phyloP scores from a whole-genome alignment of 2,888 invertebrate species.

The Oconnorella tubifera region DNA sequence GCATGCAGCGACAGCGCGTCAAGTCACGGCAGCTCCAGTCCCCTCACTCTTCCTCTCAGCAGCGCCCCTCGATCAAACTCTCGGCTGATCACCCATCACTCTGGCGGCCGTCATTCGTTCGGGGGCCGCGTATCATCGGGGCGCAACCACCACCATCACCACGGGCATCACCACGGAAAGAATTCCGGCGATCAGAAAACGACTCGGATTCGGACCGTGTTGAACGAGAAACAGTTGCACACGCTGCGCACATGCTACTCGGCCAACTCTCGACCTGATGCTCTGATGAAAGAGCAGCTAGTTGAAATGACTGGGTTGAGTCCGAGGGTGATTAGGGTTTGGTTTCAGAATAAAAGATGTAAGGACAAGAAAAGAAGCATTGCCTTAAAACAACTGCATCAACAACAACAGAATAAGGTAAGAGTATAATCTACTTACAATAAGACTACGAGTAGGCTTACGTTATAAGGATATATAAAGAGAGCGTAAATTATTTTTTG shows the following conservation, averaged over 20 bases:
- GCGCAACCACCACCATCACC: conserved; percentile 22
- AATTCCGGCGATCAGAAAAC: conserved; percentile 66
- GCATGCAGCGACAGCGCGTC: conserved; percentile 12
- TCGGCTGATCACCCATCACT: not conserved
- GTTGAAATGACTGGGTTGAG: conserved; percentile 98
- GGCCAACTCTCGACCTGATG: conserved; percentile 96
- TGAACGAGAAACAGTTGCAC: conserved; percentile 97
- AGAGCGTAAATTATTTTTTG: too few species aligned
- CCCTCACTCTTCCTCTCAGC: not conserved
- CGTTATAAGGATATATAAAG: too few species aligned
- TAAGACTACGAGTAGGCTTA: too few species aligned
- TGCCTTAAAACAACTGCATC: conserved; percentile 94
- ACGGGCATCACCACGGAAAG: conserved; percentile 14
- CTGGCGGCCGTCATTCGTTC: not conserved
- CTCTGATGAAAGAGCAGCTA: conserved; percentile 97
- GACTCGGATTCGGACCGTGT: conserved; percentile 94
- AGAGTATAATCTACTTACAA: too few species aligned
- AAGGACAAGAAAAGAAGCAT: conserved; percentile 70
- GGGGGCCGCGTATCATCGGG: too few species aligned
- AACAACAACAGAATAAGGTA: conserved; percentile 69
- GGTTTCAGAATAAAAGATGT: conserved; percentile 75
- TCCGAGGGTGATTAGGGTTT: conserved; percentile 95
- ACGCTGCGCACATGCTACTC: conserved; percentile 95
- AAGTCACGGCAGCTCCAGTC: conserved; percentile 12
- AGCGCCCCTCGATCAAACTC: not conserved